phyloP scores from a whole-genome alignment of 2,113 vertebrate species.

The Anthoscopus minutus region DNA sequence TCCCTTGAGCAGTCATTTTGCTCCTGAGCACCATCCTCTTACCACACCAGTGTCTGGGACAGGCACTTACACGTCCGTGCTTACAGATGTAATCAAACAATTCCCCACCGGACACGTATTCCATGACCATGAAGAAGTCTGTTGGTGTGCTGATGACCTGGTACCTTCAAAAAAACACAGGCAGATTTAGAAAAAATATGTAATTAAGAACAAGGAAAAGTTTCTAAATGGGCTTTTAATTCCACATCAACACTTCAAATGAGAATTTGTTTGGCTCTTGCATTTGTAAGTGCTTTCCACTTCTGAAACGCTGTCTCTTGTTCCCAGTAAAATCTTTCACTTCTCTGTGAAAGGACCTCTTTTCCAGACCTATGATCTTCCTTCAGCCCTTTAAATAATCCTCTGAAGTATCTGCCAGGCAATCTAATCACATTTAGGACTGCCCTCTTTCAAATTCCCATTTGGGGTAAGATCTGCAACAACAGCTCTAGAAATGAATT shows the following conservation, averaged over 20 bases:
- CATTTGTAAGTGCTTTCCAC: background rate
- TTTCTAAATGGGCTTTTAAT: background rate
- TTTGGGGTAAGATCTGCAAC: background rate
- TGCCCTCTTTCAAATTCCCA: background rate
- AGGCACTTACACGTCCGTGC: conserved; percentile 89
- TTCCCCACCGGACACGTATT: conserved; percentile 95
- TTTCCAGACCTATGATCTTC: background rate
- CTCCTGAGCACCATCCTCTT: background rate
- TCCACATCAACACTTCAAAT: background rate
- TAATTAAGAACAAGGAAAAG: background rate
- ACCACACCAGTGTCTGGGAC: background rate
- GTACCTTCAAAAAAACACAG: conserved; percentile 77
- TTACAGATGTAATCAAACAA: conserved; percentile 99
- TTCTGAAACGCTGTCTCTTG: background rate
- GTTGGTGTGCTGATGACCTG: conserved; percentile 98
- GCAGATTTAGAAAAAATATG: background rate
- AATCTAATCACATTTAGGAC: background rate
- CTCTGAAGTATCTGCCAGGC: conserved; percentile 1
- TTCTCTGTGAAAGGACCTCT: background rate
- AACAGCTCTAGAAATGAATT: background rate
- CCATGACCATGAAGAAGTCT: conserved; percentile 99
- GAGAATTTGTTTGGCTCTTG: background rate
- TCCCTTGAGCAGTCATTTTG: background rate
- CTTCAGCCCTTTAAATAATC: background rate
- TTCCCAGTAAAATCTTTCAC: background rate